Conservation (phyloP, 2,797 vertebrate species). For the Phylloscopus collybita region DNA sequence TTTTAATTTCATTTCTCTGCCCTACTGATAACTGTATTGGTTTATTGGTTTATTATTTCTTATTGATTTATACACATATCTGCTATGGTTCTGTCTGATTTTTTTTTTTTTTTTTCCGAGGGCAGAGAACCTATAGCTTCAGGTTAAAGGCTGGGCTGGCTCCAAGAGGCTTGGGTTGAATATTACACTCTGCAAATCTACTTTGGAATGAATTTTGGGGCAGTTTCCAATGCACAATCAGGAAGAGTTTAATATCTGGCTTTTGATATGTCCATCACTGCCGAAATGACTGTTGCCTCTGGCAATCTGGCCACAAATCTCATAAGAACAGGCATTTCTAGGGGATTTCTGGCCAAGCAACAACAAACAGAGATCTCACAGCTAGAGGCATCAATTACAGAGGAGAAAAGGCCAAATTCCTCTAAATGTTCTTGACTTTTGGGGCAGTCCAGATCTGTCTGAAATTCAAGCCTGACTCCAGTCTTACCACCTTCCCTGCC, state of each 20-base stretch:
- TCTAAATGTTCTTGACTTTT: constrained; percentile 39
- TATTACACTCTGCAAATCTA: neutral
- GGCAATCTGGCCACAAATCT: constrained; percentile 10
- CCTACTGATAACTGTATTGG: neutral
- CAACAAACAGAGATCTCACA: neutral
- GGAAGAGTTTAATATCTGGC: constrained; percentile 15
- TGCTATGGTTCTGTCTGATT: neutral
- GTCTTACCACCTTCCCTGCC: constrained; percentile 23
- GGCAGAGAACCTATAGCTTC: neutral
- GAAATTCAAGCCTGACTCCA: constrained; percentile 48
- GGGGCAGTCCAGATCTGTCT: constrained; percentile 6
- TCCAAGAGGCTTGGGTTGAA: neutral
- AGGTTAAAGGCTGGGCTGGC: neutral
- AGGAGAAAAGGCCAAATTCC: constrained; percentile 34
- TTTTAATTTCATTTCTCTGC: neutral
- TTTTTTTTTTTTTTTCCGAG: neutral
- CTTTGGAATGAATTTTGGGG: neutral
- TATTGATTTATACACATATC: neutral
- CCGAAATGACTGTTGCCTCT: neutral
- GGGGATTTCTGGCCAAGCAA: neutral
- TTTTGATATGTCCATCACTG: neutral
- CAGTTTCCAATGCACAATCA: neutral
- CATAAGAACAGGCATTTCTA: neutral
- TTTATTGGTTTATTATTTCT: neutral
- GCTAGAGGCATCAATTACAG: constrained; percentile 25